These are phyloP conservation scores for Nesidiocoris tenuis DNA, from an alignment of 2,888 invertebrate genomes.

Conservation along the genomic window DNA sequence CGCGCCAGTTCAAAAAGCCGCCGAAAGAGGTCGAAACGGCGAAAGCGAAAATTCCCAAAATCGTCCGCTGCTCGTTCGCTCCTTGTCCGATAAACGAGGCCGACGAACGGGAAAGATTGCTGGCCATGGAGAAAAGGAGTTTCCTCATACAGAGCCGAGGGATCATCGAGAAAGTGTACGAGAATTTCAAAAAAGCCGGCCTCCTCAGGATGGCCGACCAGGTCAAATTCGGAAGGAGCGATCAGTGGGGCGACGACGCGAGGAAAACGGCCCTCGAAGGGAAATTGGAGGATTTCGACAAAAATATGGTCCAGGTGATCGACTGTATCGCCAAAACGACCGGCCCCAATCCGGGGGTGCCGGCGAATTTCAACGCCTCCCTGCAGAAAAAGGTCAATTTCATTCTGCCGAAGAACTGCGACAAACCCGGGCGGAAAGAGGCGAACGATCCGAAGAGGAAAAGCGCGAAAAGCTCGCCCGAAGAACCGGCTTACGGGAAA, in stretches of 20 bases:
- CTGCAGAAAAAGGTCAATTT: neutral
- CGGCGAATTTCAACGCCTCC: neutral
- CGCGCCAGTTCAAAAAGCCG: neutral
- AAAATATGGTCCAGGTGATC: neutral
- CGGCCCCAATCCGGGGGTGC: neutral
- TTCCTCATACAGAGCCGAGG: conserved; percentile 70
- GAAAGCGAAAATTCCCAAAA: neutral
- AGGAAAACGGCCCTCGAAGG: neutral
- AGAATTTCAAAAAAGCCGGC: conserved; percentile 36
- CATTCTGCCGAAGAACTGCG: neutral
- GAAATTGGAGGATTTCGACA: neutral
- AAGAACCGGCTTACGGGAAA: neutral
- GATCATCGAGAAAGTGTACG: conserved; percentile 59
- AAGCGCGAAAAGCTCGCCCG: neutral
- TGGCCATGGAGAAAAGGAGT: conserved; percentile 66
- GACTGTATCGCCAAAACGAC: neutral
- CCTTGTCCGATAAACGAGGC: conserved; percentile 67
- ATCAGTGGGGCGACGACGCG: conserved; percentile 8
- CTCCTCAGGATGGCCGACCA: conserved; percentile 34
- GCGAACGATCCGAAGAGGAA: neutral
- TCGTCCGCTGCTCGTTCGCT: conserved; percentile 58
- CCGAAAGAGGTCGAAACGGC: neutral
- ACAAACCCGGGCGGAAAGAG: too few relatives aligned
- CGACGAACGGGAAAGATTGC: conserved; percentile 71
- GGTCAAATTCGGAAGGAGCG: conserved; percentile 33